Evolutionary conservation across 2,113 vertebrate species (phyloP), one percentile per base, ranked within the genome.

Genomic region (Paracanthobrama guichenoti): DNA sequence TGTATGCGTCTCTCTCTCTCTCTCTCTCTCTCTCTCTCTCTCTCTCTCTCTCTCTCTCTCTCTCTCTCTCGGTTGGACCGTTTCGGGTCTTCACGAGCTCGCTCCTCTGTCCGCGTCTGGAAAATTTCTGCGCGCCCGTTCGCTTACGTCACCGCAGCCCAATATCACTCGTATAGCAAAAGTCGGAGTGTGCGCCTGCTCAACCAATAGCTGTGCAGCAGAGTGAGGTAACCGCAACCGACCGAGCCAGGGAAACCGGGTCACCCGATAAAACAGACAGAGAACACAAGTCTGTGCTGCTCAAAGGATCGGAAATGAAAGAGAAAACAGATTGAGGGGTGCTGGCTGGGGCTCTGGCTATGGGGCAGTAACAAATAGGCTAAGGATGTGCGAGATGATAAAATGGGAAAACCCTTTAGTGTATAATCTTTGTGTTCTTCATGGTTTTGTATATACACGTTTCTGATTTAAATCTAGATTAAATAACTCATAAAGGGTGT

Each of bases 61-160:
- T 79, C 28, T 76, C 31, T 66, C 28, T 80, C 31, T 74, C 48
- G 50, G 48, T 67, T 46, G 77, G 77, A 64, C 39, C 57, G 57
- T 31, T 79, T 64, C 35, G 39, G 39, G 39, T 66, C 16, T 66
- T 44, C 62, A 13, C 46, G 26, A 66, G n/a, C 78, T 64, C 24
- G 57, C 16, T 28, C 60, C n/a, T 26, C n/a, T 24, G 77, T 81
- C 39, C 24, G 24, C 60, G 79, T 48, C 80, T 71, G 48, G 46
- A 82, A 82, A 71, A 82, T n/a, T 55, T 71, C 48, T 67, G 79
- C 26, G 64, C 48, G 62, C 72, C 46, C 83, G 26, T 44, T 64
- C 50, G 62, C 76, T 85, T 72, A 85, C 76, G 76, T 79, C 84
- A 85, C 55, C 50, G 55, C 77, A 60, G 77, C 64, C 75, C 44